A percentile compares a stretch with the other conserved stretches of the same genome.
These are phyloP conservation scores for Stenurella melanura DNA, from an alignment of 2,888 invertebrate species.

Conservation along the genomic window DNA sequence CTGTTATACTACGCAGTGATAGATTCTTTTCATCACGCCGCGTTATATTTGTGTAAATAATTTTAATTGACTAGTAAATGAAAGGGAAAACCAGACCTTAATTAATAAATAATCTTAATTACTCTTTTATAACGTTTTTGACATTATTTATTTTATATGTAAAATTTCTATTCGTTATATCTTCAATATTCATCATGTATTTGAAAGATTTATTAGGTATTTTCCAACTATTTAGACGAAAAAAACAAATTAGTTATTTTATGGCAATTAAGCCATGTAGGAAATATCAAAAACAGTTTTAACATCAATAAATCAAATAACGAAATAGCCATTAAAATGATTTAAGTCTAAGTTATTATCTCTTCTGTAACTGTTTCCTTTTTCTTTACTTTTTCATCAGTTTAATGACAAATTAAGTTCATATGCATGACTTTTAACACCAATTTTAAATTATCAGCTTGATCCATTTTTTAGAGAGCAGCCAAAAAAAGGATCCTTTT, in stretches of 20 bases:
- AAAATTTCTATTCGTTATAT: constrained; percentile 36
- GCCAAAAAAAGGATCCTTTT: no score
- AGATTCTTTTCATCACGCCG: no score
- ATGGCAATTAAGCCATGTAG: constrained; percentile 23
- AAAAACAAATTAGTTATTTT: constrained; percentile 21
- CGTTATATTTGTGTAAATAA: neutral
- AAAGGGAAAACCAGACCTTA: neutral
- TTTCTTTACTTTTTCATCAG: neutral
- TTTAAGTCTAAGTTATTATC: neutral
- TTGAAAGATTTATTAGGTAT: constrained; percentile 39
- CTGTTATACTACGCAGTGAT: no score
- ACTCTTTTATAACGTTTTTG: constrained; percentile 37
- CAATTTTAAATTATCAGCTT: no score
- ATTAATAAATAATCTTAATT: constrained; percentile 36
- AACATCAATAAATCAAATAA: constrained; percentile 27
- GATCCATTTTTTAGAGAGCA: no score
- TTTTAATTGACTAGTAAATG: neutral
- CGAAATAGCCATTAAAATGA: neutral
- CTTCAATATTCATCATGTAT: constrained; percentile 16
- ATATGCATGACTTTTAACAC: no score
- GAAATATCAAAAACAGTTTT: constrained; percentile 22
- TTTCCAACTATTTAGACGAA: constrained; percentile 28
- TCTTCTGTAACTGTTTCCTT: neutral
- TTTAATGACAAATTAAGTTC: no score
- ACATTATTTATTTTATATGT: constrained; percentile 25